Percentiles rank a stretch among this genome's conserved stretches.
phyloP scores from a whole-genome alignment of 1,140 invertebrate species.

The Heliconius eleuchia region DNA sequence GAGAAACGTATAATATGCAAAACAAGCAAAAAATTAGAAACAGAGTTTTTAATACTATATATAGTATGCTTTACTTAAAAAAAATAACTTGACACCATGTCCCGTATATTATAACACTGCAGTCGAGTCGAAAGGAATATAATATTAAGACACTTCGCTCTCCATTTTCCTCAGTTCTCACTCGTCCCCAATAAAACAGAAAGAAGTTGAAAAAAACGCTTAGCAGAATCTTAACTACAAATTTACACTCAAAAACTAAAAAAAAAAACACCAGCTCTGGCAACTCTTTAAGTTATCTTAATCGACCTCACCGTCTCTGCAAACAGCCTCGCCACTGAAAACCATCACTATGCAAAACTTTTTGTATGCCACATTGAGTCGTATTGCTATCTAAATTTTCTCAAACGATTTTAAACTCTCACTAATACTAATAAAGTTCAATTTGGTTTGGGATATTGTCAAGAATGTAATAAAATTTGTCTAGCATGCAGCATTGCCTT shows the following conservation, averaged over 20 bases:
- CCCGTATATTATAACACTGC: no score
- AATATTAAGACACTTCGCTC: no score
- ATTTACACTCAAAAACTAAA: neutral
- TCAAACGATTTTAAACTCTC: slow-evolving; percentile 9
- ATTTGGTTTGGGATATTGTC: slow-evolving; percentile 17
- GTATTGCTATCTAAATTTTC: slow-evolving; percentile 34
- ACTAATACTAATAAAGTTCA: slow-evolving; percentile 18
- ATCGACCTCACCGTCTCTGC: slow-evolving; percentile 17
- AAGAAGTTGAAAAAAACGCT: no score
- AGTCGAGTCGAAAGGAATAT: no score
- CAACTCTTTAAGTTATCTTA: slow-evolving; percentile 12
- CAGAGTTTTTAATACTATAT: no score
- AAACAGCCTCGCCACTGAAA: slow-evolving; percentile 39
- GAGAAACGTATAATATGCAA: neutral
- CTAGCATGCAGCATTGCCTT: slow-evolving; percentile 51
- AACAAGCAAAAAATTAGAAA: no score
- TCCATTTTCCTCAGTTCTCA: no score
- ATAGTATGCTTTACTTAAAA: no score
- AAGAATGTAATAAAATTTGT: slow-evolving; percentile 50
- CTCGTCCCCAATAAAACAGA: no score
- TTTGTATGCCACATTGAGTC: slow-evolving; percentile 44
- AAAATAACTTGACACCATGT: no score
- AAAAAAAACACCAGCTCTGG: neutral
- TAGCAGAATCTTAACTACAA: neutral
- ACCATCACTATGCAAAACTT: slow-evolving; percentile 46